Evolutionary conservation across 2,888 invertebrate species (phyloP).

Genomic region (Acheta domesticus): DNA sequence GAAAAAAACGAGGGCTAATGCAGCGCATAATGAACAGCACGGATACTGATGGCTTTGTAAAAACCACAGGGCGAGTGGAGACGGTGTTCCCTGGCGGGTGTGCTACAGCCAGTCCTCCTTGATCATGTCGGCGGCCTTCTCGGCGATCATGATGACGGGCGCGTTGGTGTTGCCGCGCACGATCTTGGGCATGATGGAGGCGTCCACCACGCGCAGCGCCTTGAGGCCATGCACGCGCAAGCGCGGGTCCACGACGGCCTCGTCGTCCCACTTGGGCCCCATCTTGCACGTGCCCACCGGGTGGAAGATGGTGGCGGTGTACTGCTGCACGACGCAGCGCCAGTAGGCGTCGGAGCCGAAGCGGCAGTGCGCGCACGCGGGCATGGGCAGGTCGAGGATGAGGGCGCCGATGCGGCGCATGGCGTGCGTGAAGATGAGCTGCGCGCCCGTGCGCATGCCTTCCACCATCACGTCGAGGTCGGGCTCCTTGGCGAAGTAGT

Average conservation of each 20-base stretch:
- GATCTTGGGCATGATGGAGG: conserved; percentile 46
- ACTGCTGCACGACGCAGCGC: conserved; percentile 60
- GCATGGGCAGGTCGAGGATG: conserved; percentile 56
- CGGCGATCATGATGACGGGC: conserved; percentile 46
- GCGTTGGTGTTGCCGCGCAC: conserved; percentile 46
- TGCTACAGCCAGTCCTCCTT: conserved; percentile 37
- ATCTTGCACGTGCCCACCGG: conserved; percentile 68
- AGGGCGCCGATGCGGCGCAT: conserved; percentile 57
- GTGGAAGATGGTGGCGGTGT: conserved; percentile 68
- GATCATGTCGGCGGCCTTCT: conserved; percentile 45
- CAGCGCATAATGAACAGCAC: too few relatives aligned
- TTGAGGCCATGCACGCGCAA: conserved; percentile 42
- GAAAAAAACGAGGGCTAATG: too few relatives aligned
- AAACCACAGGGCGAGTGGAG: too few relatives aligned
- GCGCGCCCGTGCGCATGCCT: conserved; percentile 50
- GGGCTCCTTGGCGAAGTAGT: conserved; percentile 41
- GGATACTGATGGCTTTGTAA: too few relatives aligned
- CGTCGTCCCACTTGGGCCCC: conserved; percentile 60
- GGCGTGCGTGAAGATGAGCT: conserved; percentile 57
- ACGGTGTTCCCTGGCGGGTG: too few relatives aligned
- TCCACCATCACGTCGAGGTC: conserved; percentile 53
- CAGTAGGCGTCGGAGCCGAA: conserved; percentile 67
- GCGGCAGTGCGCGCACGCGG: conserved; percentile 54
- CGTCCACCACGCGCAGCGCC: conserved; percentile 45
- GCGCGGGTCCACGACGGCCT: conserved; percentile 62